Percentiles rank a stretch among this genome's conserved stretches.
phyloP scores from a whole-genome alignment of 2,113 vertebrate species.

The Azemiops feae region DNA sequence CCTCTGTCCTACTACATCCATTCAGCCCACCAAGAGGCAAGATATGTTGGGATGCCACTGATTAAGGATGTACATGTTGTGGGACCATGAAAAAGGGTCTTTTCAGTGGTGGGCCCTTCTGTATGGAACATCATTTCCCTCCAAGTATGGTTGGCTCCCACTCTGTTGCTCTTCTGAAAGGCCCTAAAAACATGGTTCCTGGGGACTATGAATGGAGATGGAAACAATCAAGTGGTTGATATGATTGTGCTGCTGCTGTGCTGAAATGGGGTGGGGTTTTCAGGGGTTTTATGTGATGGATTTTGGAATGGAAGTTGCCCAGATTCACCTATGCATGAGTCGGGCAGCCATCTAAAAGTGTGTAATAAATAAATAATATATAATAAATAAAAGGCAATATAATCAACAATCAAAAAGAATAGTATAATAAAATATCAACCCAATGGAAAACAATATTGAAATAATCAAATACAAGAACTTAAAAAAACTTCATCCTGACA shows the following conservation, averaged over 20 bases:
- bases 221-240: background rate
- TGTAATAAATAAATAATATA: no score
- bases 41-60: background rate
- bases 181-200: background rate
- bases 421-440: background rate
- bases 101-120: background rate
- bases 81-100: background rate
- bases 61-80: background rate
- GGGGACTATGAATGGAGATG: background rate
- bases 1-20: background rate
- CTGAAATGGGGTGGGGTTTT: background rate
- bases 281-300: background rate
- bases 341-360: background rate
- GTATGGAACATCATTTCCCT: background rate
- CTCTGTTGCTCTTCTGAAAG: background rate
- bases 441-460: background rate
- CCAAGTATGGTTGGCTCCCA: background rate
- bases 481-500: background rate
- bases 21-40: background rate
- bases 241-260: background rate
- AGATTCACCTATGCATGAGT: background rate
- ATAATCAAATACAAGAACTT: background rate
- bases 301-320: background rate
- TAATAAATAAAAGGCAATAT: background rate
- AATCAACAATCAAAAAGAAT: background rate